Conservation (phyloP, 2,888 invertebrate species). For the Falcaria lacertinaria region DNA sequence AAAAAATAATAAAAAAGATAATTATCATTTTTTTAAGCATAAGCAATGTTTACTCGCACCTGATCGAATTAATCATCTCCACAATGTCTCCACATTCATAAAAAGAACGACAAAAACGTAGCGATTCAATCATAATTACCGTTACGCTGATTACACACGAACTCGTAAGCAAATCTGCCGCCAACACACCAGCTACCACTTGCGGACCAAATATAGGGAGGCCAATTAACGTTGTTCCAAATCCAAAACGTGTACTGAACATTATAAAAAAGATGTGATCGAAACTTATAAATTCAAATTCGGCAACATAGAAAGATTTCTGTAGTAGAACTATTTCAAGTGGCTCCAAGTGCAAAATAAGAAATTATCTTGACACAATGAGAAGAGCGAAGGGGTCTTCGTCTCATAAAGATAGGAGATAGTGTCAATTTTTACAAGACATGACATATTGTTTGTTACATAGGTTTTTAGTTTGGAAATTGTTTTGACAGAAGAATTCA, state of each 20-base stretch:
- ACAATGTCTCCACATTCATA: too few species aligned
- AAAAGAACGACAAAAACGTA: background rate
- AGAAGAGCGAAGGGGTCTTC: background rate
- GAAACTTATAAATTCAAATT: too few species aligned
- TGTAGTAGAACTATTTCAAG: background rate
- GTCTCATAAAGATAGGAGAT: background rate
- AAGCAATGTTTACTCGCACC: too few species aligned
- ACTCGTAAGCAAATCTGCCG: conserved; percentile 23
- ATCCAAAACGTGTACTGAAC: conserved; percentile 33
- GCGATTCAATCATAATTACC: conserved; percentile 11
- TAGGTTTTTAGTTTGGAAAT: too few species aligned
- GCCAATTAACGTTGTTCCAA: conserved; percentile 33
- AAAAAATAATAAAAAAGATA: too few species aligned
- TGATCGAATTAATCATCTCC: too few species aligned
- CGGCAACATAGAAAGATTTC: too few species aligned
- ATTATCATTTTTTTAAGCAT: too few species aligned
- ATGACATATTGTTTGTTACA: too few species aligned
- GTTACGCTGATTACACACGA: conserved; percentile 8
- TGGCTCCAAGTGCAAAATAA: background rate
- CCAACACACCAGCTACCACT: conserved; percentile 27
- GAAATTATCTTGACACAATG: background rate
- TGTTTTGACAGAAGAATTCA: too few species aligned
- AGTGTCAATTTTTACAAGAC: conserved; percentile 1
- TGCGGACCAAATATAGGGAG: conserved; percentile 40
- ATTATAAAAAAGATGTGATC: conserved; percentile 15